Conservation (phyloP, 2,888 invertebrate genomes). For the Heterodera filipjevi region DNA sequence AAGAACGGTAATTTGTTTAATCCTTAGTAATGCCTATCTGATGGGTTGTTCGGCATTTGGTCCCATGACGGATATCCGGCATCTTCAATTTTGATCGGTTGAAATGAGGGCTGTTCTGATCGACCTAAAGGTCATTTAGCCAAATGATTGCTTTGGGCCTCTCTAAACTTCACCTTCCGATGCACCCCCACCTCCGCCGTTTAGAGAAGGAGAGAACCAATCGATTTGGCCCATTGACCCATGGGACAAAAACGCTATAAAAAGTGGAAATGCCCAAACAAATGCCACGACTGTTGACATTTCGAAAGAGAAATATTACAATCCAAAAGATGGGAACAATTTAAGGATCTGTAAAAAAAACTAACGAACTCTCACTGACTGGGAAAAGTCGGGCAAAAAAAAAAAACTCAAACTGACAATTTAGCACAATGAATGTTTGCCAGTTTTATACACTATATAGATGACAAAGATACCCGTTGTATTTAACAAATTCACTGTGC, state of each 20-base stretch:
- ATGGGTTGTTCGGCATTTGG: constrained; percentile 9
- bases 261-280: not conserved
- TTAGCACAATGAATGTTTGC: too few relatives aligned
- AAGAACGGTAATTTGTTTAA: not conserved
- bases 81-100: not conserved
- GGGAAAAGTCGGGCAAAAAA: too few relatives aligned
- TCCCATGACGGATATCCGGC: constrained; percentile 17
- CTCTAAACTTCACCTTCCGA: not conserved
- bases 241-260: not conserved
- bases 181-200: not conserved
- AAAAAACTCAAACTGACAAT: too few relatives aligned
- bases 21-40: not conserved
- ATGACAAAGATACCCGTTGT: too few relatives aligned
- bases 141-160: too few relatives aligned
- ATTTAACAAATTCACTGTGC: too few relatives aligned
- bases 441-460: too few relatives aligned
- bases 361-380: too few relatives aligned
- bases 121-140: not conserved
- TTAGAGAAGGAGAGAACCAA: not conserved
- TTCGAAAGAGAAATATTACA: too few relatives aligned
- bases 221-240: constrained; percentile 1
- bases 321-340: too few relatives aligned
- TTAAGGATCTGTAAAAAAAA: too few relatives aligned
- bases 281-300: not conserved
- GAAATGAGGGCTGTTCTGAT: not conserved